These are phyloP conservation scores for Ploceus nigricollis DNA, from an alignment of 2,113 vertebrate species.

Conservation along the genomic window DNA sequence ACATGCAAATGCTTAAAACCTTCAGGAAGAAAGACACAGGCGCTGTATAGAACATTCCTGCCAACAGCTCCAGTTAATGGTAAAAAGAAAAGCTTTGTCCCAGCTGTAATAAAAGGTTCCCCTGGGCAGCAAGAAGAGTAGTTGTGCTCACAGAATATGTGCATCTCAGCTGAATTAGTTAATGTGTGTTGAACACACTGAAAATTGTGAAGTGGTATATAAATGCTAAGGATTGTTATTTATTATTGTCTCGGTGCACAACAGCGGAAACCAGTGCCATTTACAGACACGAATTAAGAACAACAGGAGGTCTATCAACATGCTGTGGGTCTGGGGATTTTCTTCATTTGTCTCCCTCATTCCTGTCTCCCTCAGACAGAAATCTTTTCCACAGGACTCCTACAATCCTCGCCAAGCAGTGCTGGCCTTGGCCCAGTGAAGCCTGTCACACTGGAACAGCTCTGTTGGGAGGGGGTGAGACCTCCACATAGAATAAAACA, in stretches of 20 bases:
- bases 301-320: slow-evolving; percentile 37
- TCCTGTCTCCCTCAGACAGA: not conserved
- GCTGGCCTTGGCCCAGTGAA: not conserved
- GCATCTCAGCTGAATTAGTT: slow-evolving; percentile 26
- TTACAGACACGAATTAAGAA: slow-evolving; percentile 8
- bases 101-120: not conserved
- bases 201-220: slow-evolving; percentile 18
- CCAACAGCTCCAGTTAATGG: not conserved
- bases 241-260: slow-evolving; percentile 44
- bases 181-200: not conserved
- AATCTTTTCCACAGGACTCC: not conserved
- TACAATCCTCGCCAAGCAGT: accelerated
- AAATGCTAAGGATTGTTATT: slow-evolving; percentile 21
- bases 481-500: not conserved
- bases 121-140: not conserved
- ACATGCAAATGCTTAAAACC: not conserved
- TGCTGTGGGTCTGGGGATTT: slow-evolving; percentile 5
- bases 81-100: not conserved
- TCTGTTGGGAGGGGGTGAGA: not conserved
- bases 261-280: slow-evolving; percentile 23
- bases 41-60: not conserved
- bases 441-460: not conserved
- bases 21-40: not conserved
- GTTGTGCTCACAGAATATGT: not conserved
- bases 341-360: not conserved